phyloP scores from a whole-genome alignment of 2,797 vertebrate genomes.

The Syndactyla subalaris region DNA sequence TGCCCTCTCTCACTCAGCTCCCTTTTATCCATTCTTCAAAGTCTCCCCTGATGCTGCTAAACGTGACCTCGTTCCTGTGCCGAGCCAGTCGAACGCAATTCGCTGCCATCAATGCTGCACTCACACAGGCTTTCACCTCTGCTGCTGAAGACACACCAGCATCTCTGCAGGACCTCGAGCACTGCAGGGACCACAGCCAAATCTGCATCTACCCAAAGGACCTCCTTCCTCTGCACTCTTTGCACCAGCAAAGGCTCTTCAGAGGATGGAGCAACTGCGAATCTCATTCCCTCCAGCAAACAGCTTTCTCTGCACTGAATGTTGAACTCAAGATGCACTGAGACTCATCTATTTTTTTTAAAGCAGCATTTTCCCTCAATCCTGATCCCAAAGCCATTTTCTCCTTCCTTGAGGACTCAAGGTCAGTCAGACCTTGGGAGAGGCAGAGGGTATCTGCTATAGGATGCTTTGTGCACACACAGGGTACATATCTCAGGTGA shows the following conservation, averaged over 20 bases:
- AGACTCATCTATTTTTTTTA: accelerated
- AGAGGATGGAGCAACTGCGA: background rate
- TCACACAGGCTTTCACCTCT: background rate
- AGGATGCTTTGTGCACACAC: background rate
- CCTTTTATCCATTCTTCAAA: conserved; percentile 1
- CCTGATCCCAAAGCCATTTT: background rate
- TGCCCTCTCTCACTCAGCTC: background rate
- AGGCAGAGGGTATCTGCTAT: background rate
- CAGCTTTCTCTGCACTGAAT: background rate
- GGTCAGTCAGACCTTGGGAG: background rate
- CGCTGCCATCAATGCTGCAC: background rate
- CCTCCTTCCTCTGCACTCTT: background rate
- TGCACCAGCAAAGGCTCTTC: background rate
- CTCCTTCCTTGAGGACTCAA: background rate
- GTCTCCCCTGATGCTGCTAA: background rate
- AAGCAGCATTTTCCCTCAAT: background rate
- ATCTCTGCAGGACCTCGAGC: background rate
- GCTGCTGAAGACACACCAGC: background rate
- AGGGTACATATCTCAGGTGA: background rate
- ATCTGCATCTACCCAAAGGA: background rate
- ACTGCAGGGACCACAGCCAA: background rate
- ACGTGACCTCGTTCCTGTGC: accelerated
- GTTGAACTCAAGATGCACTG: background rate
- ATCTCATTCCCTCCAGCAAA: background rate
- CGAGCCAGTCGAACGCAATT: background rate